Conservation (phyloP, 2,797 vertebrate genomes). For the Pangasius macronema region DNA sequence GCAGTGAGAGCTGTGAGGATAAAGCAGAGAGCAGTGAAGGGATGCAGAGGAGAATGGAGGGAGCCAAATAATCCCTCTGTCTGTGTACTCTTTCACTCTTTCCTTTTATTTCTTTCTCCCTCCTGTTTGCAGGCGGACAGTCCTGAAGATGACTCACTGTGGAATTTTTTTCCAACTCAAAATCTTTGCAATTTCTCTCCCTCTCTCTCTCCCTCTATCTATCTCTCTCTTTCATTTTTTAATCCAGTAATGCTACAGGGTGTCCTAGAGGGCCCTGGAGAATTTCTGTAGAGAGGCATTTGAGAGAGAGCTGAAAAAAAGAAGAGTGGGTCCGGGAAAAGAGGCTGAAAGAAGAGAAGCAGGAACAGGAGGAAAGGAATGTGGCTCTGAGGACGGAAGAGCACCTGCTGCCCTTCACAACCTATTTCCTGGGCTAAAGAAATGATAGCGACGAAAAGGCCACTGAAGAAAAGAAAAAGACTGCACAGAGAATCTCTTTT, state of each 20-base stretch:
- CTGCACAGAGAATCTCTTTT: conserved; percentile 18
- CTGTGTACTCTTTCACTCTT: conserved; percentile 47
- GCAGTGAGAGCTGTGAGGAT: conserved; percentile 67
- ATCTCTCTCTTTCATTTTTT: conserved; percentile 29
- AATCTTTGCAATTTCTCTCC: conserved; percentile 23
- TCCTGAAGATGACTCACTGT: conserved; percentile 40
- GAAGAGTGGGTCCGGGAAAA: conserved; percentile 50
- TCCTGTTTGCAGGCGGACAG: conserved; percentile 40
- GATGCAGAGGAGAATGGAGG: conserved; percentile 62
- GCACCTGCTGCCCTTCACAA: conserved; percentile 70
- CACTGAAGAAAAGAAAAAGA: conserved; percentile 46
- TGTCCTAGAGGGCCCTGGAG: conserved; percentile 34
- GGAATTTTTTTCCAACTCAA: conserved; percentile 39
- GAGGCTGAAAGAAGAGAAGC: conserved; percentile 44
- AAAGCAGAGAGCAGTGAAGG: conserved; percentile 61
- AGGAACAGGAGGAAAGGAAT: conserved; percentile 49
- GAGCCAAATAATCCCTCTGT: conserved; percentile 61
- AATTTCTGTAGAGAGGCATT: conserved; percentile 40
- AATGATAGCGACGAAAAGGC: conserved; percentile 59
- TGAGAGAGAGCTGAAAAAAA: conserved; percentile 3
- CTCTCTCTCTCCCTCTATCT: conserved; percentile 1
- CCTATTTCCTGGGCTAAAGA: conserved; percentile 53
- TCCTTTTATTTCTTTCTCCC: conserved; percentile 39
- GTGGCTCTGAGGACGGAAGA: conserved; percentile 63
- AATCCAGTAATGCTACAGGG: conserved; percentile 16